Evolutionary conservation across 2,797 vertebrate species (phyloP).

Genomic region (Oreonectes daqikongensis): DNA sequence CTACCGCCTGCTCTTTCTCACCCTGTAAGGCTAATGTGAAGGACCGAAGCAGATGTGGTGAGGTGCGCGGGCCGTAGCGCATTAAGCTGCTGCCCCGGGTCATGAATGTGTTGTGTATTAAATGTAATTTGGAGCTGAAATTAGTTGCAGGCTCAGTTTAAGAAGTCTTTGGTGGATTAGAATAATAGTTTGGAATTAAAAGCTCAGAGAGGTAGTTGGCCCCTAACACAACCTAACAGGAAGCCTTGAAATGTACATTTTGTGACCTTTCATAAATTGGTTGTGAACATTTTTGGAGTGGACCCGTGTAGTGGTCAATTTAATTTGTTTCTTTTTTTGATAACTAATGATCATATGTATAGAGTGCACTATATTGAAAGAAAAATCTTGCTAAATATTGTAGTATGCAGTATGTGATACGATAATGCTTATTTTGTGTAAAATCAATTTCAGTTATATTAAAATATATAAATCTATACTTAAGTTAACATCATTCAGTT

Average conservation of each 20-base stretch:
- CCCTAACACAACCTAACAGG: conserved; percentile 7
- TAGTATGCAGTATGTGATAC: too few relatives aligned
- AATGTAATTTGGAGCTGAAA: conserved; percentile 70
- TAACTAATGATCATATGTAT: background rate
- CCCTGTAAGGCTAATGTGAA: conserved; percentile 68
- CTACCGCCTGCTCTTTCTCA: conserved; percentile 60
- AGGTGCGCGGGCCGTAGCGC: conserved; percentile 63
- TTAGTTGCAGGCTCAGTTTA: conserved; percentile 65
- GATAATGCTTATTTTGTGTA: too few relatives aligned
- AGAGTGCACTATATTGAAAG: too few relatives aligned
- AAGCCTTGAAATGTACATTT: conserved; percentile 45
- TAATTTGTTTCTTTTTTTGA: conserved; percentile 20
- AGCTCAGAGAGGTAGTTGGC: conserved; percentile 30
- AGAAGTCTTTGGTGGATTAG: conserved; percentile 70
- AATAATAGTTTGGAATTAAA: conserved; percentile 62
- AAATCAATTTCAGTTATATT: too few relatives aligned
- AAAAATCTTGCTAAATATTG: too few relatives aligned
- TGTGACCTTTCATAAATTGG: background rate
- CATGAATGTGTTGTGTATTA: conserved; percentile 67
- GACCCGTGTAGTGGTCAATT: conserved; percentile 54
- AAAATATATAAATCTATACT: too few relatives aligned
- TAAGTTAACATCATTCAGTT: too few relatives aligned
- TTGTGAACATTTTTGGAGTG: background rate
- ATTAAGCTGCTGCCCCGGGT: conserved; percentile 63
- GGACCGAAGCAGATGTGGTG: conserved; percentile 72